Conservation (phyloP, 2,888 invertebrate species). For the Tetragonula carbonaria region DNA sequence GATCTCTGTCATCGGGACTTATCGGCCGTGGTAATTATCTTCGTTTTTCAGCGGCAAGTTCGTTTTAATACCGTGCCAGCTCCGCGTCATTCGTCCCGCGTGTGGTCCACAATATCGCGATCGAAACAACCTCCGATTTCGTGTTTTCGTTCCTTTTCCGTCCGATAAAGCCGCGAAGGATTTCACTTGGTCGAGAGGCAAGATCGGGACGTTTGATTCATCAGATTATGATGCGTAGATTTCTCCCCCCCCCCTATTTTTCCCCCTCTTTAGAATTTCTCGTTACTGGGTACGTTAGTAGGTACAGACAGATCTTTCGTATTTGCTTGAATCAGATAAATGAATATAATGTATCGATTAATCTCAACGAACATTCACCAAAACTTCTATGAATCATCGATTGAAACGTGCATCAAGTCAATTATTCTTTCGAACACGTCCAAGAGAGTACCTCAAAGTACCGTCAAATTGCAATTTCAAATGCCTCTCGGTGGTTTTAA, state of each 20-base stretch:
- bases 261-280: too few relatives aligned
- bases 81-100: constrained; percentile 16
- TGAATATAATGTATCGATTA: background rate
- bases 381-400: background rate
- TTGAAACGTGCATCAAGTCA: background rate
- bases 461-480: background rate
- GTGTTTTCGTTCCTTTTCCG: constrained; percentile 7
- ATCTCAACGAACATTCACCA: background rate
- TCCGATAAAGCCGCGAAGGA: background rate
- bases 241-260: too few relatives aligned
- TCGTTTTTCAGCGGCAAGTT: constrained; percentile 42
- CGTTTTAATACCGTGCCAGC: constrained; percentile 32
- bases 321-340: background rate
- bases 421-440: background rate
- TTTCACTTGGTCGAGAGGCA: background rate
- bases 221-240: too few relatives aligned
- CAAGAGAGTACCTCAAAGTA: too few relatives aligned
- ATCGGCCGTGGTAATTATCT: constrained; percentile 55
- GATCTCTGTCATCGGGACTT: constrained; percentile 50
- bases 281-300: too few relatives aligned
- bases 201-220: background rate
- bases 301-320: background rate
- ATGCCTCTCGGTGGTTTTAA: background rate
- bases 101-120: constrained; percentile 33
- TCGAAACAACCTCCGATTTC: constrained; percentile 24